Percentiles rank a stretch among this genome's conserved stretches.
phyloP scores from a whole-genome alignment of 2,888 invertebrate genomes.

The Limnephilus rhombicus region DNA sequence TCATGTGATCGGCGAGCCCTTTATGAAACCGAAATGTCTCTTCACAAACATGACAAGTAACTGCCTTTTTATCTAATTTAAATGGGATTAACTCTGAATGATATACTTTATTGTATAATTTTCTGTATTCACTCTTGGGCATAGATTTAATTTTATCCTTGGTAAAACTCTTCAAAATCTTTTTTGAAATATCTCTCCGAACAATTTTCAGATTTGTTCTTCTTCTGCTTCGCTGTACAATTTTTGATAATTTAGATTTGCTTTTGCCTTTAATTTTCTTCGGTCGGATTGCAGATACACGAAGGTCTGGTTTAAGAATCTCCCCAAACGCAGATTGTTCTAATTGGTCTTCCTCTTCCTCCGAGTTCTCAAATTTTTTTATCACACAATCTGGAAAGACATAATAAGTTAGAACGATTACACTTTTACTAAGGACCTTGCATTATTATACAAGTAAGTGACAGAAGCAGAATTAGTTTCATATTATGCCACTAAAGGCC shows the following conservation, averaged over 20 bases:
- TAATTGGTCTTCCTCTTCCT: not conserved
- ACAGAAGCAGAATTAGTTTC: not conserved
- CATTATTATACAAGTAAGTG: not conserved
- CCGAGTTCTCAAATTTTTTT: conserved; percentile 14
- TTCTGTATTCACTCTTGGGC: conserved; percentile 42
- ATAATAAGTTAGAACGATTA: not conserved
- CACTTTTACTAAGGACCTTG: not conserved
- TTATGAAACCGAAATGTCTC: conserved; percentile 71
- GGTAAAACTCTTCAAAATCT: conserved; percentile 12
- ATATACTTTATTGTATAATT: conserved; percentile 29
- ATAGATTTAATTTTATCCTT: conserved; percentile 39
- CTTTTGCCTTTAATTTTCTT: not conserved
- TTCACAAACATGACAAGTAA: conserved; percentile 67
- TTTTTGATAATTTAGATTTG: conserved; percentile 10
- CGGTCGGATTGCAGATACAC: not conserved
- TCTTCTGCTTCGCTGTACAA: not conserved
- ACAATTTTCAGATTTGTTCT: conserved; percentile 26
- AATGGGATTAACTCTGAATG: conserved; percentile 70
- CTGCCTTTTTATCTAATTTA: conserved; percentile 73
- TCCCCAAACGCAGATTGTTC: not conserved
- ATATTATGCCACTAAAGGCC: not conserved
- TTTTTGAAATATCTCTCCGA: conserved; percentile 28
- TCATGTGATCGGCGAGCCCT: conserved; percentile 73
- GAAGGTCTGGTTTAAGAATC: not conserved
- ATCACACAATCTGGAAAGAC: not conserved